phyloP scores from a whole-genome alignment of 53 echinoderm and acorn worm genomes.

The Henricia sp. region DNA sequence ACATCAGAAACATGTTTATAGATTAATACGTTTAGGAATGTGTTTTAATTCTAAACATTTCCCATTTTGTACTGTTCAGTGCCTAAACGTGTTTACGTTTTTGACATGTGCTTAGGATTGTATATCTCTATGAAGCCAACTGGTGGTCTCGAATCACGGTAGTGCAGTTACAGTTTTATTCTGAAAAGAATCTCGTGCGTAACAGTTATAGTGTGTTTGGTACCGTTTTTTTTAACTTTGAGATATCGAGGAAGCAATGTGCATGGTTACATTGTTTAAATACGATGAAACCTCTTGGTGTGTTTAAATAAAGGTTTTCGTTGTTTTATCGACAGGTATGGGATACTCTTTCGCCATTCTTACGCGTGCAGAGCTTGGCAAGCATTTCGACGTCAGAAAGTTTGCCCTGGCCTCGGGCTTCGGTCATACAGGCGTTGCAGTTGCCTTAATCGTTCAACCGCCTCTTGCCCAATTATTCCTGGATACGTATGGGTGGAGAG shows the following conservation, averaged over 20 bases:
- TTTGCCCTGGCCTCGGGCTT: conserved; percentile 7
- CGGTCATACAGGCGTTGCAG: not conserved
- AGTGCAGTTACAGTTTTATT: too few relatives aligned
- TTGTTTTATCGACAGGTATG: not conserved
- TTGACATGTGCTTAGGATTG: too few relatives aligned
- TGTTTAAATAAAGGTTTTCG: too few relatives aligned
- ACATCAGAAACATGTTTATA: too few relatives aligned
- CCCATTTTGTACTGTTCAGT: too few relatives aligned
- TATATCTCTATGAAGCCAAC: too few relatives aligned
- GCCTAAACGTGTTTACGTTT: too few relatives aligned
- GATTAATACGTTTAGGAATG: too few relatives aligned
- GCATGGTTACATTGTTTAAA: not conserved
- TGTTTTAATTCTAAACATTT: too few relatives aligned
- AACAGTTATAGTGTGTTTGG: not conserved
- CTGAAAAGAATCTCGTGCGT: too few relatives aligned
- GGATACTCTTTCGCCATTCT: not conserved
- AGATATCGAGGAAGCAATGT: not conserved
- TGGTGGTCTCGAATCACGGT: too few relatives aligned
- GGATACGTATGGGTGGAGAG: conserved; percentile 25
- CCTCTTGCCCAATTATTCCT: conserved; percentile 13
- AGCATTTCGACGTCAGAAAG: not conserved
- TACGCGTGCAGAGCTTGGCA: not conserved
- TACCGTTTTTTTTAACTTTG: not conserved
- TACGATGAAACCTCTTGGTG: not conserved
- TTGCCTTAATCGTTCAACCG: conserved; percentile 8